These are phyloP conservation scores for Eumacrocentrus americanus DNA, from an alignment of 2,888 invertebrate species.

Conservation along the genomic window DNA sequence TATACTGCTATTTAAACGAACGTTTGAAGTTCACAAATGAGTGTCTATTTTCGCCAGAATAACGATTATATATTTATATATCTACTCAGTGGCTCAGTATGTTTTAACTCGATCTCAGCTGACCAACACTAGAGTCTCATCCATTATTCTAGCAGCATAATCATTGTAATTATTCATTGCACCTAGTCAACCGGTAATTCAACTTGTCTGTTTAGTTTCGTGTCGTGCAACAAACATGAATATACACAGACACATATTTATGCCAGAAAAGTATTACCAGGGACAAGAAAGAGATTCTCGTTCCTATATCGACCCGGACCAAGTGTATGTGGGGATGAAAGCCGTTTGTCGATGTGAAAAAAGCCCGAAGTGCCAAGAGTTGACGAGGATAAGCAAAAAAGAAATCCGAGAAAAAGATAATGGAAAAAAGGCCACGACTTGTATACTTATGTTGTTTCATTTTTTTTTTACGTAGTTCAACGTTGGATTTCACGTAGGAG, in stretches of 20 bases:
- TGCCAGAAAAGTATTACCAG: too few species aligned
- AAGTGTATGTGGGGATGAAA: not conserved
- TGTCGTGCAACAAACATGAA: not conserved
- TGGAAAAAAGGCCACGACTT: not conserved
- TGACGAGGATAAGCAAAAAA: not conserved
- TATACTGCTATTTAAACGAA: not conserved
- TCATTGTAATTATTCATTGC: conserved; percentile 16
- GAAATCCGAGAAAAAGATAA: not conserved
- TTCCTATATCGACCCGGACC: not conserved
- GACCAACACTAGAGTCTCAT: conserved; percentile 6
- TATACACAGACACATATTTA: too few species aligned
- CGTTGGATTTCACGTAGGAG: not conserved
- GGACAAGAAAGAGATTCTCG: not conserved
- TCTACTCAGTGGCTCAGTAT: not conserved
- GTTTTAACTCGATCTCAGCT: not conserved
- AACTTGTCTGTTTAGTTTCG: conserved; percentile 8
- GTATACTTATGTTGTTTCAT: not conserved
- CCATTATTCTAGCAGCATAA: conserved; percentile 13
- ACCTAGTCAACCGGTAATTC: conserved; percentile 1
- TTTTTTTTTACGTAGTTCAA: not conserved
- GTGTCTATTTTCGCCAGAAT: not conserved
- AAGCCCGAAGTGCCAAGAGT: not conserved
- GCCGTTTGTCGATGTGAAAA: not conserved
- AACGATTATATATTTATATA: not conserved
- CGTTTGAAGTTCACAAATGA: not conserved